Base-by-base conservation (phyloP, 2,888 invertebrate species). In the Nomada ruficornis region DNA sequence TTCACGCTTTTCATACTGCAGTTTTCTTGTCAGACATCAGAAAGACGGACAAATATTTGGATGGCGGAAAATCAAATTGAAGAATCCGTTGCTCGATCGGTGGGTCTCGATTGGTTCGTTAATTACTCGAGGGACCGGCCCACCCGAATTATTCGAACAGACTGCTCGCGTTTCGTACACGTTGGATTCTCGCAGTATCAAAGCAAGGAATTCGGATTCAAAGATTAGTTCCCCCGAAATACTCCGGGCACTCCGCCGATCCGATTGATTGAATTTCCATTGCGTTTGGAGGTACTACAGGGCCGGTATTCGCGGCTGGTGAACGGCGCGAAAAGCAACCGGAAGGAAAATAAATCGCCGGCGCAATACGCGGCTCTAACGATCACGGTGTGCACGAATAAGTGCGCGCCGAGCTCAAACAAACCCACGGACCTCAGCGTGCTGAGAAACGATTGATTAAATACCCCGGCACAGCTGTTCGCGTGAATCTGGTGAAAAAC, bases 391-490 rank as follows among this genome's bases (percentile, higher is more conserved):
- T 36, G 62, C 52, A 54, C 23, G 81, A 71, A 82, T 75, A 75
- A 80, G 67, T 57, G 50, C 54, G 23, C 13, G 59, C 23, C 20
- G 52, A 77, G 82, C 69, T 73, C 72, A 77, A 77, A 77, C 72
- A 69, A 82, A 82, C 69, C 77, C 50, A 47, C n/a, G 74, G 62
- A 71, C 74, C 23, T 63, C 13, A 54, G 50, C 10, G 67, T 52
- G 36, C 18, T n/a, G 26, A 52, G 4, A 42, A 36, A 20, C 72
- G 79, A 83, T 83, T 83, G 83, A 83, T 83, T 83, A 36, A 83
- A 83, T 83, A 73, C 47, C 15, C 57, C 20, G 18, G 63, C 83
- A 42, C 77, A 82, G 75, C 82, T 78, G 83, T 68, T 73, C 68
- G 15, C 44, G 65, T n/a, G 59, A 57, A 15, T 62, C 42, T 26